Evolutionary conservation across 2,888 invertebrate species (phyloP).

Genomic region (Ectemnius lituratus): DNA sequence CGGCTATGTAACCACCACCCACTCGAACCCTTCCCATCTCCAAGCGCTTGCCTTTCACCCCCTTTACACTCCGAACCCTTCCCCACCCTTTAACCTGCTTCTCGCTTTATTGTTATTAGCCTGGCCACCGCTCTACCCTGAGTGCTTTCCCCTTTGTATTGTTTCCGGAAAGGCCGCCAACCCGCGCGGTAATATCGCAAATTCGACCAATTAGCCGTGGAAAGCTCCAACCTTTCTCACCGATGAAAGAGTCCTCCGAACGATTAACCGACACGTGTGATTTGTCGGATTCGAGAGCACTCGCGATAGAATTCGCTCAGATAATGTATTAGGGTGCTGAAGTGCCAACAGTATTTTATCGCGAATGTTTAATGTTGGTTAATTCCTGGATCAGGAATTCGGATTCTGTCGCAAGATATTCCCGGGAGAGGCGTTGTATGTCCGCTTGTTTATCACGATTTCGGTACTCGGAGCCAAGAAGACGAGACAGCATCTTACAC

Average conservation of each 20-base stretch:
- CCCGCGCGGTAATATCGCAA: background rate
- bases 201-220: background rate
- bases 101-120: constrained; percentile 16
- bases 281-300: background rate
- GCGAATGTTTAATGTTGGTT: background rate
- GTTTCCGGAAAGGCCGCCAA: background rate
- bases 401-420: background rate
- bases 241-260: background rate
- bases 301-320: too few relatives aligned
- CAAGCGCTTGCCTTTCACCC: background rate
- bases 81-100: background rate
- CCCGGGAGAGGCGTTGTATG: too few relatives aligned
- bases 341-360: too few relatives aligned
- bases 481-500: too few relatives aligned
- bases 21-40: background rate
- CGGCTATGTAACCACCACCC: background rate
- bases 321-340: too few relatives aligned
- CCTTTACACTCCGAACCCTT: background rate
- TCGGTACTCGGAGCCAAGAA: too few relatives aligned
- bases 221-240: background rate
- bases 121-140: background rate
- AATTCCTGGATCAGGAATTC: background rate
- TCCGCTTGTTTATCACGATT: too few relatives aligned
- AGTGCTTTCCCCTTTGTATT: constrained; percentile 2
- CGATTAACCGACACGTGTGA: background rate